Percentiles rank a stretch among this genome's conserved stretches.
Evolutionary conservation across 2,113 vertebrate genomes (phyloP).

Genomic region (Scolopax mira): DNA sequence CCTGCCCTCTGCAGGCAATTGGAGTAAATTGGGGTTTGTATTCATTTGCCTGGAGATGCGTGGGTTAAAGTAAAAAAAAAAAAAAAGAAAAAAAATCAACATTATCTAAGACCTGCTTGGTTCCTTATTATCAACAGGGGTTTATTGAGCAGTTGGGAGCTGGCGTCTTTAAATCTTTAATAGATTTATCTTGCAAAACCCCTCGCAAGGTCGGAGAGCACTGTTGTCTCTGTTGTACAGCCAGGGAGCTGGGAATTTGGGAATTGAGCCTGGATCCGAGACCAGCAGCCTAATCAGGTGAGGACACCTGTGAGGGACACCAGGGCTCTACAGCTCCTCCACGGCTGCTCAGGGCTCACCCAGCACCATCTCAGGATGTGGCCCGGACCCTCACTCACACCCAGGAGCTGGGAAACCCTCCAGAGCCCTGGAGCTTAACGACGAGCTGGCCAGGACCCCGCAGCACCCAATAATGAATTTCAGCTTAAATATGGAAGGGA

Average conservation of each 20-base stretch:
- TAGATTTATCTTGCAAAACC: conserved; percentile 34
- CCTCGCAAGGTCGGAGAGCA: background rate
- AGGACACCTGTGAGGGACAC: background rate
- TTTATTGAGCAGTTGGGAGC: conserved; percentile 18
- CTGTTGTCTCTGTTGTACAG: background rate
- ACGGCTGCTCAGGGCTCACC: background rate
- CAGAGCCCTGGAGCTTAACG: background rate
- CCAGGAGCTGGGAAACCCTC: background rate
- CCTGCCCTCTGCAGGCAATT: background rate
- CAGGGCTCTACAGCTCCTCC: background rate
- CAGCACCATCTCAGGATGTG: background rate
- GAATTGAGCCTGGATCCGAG: background rate
- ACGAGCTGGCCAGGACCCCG: background rate
- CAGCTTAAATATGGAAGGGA: background rate
- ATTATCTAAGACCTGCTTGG: accelerated
- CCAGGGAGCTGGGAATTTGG: conserved; percentile 10
- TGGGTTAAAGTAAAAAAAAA: background rate
- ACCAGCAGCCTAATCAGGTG: background rate
- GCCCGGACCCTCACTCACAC: background rate
- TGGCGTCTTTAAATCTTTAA: conserved; percentile 35
- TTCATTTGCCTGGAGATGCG: background rate
- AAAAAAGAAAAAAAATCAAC: background rate
- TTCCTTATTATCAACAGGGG: background rate
- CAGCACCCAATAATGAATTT: background rate
- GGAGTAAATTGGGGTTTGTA: background rate